These are phyloP conservation scores for Danaus plexippus DNA, from an alignment of 1,140 invertebrate genomes.

Conservation along the genomic window DNA sequence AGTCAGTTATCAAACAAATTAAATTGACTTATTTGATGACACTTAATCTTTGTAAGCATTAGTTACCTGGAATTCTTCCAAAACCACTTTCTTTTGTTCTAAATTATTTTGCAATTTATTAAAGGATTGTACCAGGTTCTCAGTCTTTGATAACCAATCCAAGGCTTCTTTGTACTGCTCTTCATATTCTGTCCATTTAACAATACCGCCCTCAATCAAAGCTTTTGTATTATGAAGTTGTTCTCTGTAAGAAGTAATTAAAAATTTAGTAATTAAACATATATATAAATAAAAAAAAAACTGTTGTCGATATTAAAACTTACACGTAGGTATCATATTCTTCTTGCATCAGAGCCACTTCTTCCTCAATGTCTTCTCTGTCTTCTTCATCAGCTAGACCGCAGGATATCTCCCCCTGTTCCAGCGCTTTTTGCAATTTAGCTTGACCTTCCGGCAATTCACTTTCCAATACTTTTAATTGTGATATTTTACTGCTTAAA, in stretches of 20 bases:
- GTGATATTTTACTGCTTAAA: slow-evolving; percentile 86
- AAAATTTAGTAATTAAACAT: slow-evolving; percentile 12
- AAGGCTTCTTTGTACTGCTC: slow-evolving; percentile 92
- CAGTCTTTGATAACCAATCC: slow-evolving; percentile 91
- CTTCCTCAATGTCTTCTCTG: slow-evolving; percentile 91
- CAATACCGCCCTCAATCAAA: slow-evolving; percentile 89
- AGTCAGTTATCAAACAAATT: slow-evolving; percentile 6
- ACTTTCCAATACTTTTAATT: slow-evolving; percentile 86
- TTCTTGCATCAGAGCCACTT: slow-evolving; percentile 89
- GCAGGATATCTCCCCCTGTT: slow-evolving; percentile 87
- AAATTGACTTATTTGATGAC: not conserved
- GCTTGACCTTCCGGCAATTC: slow-evolving; percentile 85
- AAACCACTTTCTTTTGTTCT: slow-evolving; percentile 89
- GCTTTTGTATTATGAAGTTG: slow-evolving; percentile 84
- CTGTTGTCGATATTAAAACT: slow-evolving; percentile 43
- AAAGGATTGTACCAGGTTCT: slow-evolving; percentile 88
- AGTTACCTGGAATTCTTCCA: slow-evolving; percentile 89
- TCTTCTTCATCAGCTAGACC: slow-evolving; percentile 87
- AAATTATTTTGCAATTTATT: slow-evolving; percentile 91
- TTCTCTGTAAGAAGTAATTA: slow-evolving; percentile 68
- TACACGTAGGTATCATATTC: slow-evolving; percentile 88
- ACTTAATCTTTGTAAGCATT: slow-evolving; percentile 3
- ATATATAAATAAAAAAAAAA: not conserved
- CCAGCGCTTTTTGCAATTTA: slow-evolving; percentile 86
- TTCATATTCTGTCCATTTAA: slow-evolving; percentile 96